Evolutionary conservation across 2,888 invertebrate species (phyloP), one percentile per base, ranked within the genome.

Genomic region (Caenorhabditis imperialis): DNA sequence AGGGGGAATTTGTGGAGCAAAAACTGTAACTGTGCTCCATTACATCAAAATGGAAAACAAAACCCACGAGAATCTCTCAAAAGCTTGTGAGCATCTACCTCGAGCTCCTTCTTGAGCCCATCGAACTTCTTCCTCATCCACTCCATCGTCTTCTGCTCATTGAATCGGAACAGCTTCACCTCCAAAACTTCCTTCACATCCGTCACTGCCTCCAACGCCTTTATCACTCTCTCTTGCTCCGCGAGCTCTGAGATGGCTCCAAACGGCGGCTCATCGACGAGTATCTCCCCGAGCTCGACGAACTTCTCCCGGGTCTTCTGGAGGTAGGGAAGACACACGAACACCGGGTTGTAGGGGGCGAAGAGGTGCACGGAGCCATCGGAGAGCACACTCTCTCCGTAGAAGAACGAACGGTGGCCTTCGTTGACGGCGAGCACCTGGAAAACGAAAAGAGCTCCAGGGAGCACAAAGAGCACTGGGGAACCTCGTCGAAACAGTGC

Each of bases 71-170:
- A 40, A 23, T 71, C 75, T 8, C 55, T 22, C 12, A 83, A 58
- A 7, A 75, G 57, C 20, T 76, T 70, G 54, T 83, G 82, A 0
- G 78, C 76, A n/a, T 79, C 70, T 0, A 14, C 40, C 14, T 73
- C 53, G 30, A 83, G 44, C 22, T 74, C 61, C 6, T 47, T 37
- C 54, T 80, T 81, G 23, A 85, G 40, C 12, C 48, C 18, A 3
- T 74, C 61, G 50, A 81, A 82, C 23, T 78, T 71, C n/a, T 42
- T 62, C 3, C 40, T n/a, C 14, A 85, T 70, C 85, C 85, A 85
- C 22, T 60, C 69, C 22, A 81, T 20, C 38, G 78, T 55, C 51
- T 79, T 79, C 33, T 79, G 65, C 44, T 82, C 72, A 38, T 79
- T 83, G 35, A 76, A 61, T 2, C 83, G 81, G 48, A 67, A 81